Percentiles rank a stretch among this genome's conserved stretches.
These are phyloP conservation scores for Melanotaenia trifasciata DNA, from an alignment of 2,797 vertebrate species.

Conservation along the genomic window DNA sequence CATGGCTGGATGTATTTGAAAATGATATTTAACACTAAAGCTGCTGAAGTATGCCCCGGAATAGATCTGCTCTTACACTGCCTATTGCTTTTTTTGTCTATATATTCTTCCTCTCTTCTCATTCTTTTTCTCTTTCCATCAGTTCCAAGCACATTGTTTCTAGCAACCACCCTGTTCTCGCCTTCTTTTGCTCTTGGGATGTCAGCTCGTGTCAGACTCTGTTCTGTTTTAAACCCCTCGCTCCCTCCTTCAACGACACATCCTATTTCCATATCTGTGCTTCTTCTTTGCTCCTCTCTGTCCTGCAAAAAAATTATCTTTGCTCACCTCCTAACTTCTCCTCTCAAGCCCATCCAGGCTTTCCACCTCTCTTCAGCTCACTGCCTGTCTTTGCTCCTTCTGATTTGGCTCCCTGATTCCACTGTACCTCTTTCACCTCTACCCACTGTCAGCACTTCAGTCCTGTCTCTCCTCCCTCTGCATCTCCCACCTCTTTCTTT, in stretches of 20 bases:
- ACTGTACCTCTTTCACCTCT: slow-evolving; percentile 69
- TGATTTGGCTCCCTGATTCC: slow-evolving; percentile 29
- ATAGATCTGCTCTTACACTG: slow-evolving; percentile 1
- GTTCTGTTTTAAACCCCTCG: slow-evolving; percentile 65
- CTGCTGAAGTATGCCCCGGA: slow-evolving; percentile 33
- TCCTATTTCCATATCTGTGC: slow-evolving; percentile 73
- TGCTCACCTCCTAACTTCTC: slow-evolving; percentile 41
- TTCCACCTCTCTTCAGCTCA: slow-evolving; percentile 60
- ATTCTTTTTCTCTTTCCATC: background rate
- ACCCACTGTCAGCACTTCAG: slow-evolving; percentile 73
- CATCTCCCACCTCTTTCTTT: slow-evolving; percentile 50
- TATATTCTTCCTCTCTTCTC: background rate
- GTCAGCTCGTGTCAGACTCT: slow-evolving; percentile 74
- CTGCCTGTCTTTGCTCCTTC: slow-evolving; percentile 15
- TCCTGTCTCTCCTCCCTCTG: slow-evolving; percentile 37
- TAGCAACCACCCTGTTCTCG: slow-evolving; percentile 30
- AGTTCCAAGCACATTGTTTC: slow-evolving; percentile 40
- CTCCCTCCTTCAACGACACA: slow-evolving; percentile 66
- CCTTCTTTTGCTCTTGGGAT: slow-evolving; percentile 54
- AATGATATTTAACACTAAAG: slow-evolving; percentile 60
- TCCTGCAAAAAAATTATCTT: slow-evolving; percentile 39
- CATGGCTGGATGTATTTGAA: slow-evolving; percentile 19
- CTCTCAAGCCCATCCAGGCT: slow-evolving; percentile 66
- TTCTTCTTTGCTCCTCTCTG: slow-evolving; percentile 42
- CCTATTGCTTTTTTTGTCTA: background rate